Evolutionary conservation across 1,140 invertebrate genomes (phyloP), one percentile per base, ranked within the genome.

Genomic region (Drepana arcuata): DNA sequence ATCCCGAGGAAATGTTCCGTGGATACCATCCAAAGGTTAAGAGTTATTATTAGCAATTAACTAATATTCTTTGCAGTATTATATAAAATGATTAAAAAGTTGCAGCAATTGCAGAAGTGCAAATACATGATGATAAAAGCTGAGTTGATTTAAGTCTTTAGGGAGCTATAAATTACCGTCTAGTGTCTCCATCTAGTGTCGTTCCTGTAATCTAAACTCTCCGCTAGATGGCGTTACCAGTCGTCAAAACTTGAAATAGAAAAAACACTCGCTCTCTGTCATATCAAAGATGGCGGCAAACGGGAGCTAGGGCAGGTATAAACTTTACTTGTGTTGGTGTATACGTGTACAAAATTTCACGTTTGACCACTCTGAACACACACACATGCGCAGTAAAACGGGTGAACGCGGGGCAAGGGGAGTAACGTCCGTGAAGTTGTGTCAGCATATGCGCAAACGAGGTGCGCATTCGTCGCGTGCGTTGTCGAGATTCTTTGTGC

Each of bases 401-500:
- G 73, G 80, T 70, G 79, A 48, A 52, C 49, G 70, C 75, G 78
- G 72, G 73, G 62, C 62, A 64, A 65, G 69, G 74, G 73, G 70
- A 68, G 63, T 59, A 70, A 75, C 87, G 88, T 87, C 87, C 85
- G 85, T 79, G 84, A 86, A 84, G 85, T 86, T 85, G 86, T 87
- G 86, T 86, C 86, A 87, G 87, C 86, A 89, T 86, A 85, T 93
- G 91, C 91, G 91, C 91, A 88, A 86, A 87, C 83, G 84, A 85
- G 86, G 84, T 93, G 92, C 92, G 92, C 92, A 89, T 85, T 88
- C 86, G 88, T 85, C 86, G 88, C 88, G 87, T 92, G 91, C 92
- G 92, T 94, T 93, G 91, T 93, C 91, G 87, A 88, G 92, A 94
- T 93, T 94, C 92, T 93, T 94, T 93, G 91, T 93, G 91, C 90